Evolutionary conservation across 1,140 invertebrate genomes (phyloP).

Genomic region (Drosophila simulans): DNA sequence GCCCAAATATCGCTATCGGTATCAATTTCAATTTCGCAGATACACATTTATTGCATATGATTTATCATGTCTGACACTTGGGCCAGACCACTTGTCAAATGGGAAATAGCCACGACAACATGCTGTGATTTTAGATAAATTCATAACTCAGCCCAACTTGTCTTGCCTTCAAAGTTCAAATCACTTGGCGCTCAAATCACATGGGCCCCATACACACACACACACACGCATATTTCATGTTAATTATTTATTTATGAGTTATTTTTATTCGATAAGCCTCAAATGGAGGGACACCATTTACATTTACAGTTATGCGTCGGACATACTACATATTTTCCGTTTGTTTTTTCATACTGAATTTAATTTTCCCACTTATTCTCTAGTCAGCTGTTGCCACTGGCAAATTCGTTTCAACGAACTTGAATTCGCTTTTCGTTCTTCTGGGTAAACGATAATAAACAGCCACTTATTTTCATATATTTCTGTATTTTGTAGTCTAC

Average conservation of each 20-base stretch:
- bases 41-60: slow-evolving; percentile 60
- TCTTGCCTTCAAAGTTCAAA: slow-evolving; percentile 84
- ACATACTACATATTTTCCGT: slow-evolving; percentile 18
- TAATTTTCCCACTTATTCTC: slow-evolving; percentile 17
- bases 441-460: slow-evolving; percentile 53
- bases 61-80: slow-evolving; percentile 82
- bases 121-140: slow-evolving; percentile 82
- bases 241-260: slow-evolving; percentile 82
- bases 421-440: slow-evolving; percentile 54
- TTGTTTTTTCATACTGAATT: slow-evolving; percentile 38
- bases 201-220: slow-evolving; percentile 8
- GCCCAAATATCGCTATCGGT: slow-evolving; percentile 9
- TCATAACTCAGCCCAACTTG: slow-evolving; percentile 78
- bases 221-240: slow-evolving; percentile 47
- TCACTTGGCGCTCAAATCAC: slow-evolving; percentile 57
- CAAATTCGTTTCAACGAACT: slow-evolving; percentile 62
- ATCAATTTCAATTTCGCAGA: slow-evolving; percentile 35
- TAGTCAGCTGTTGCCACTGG: slow-evolving; percentile 63
- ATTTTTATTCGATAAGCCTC: slow-evolving; percentile 77
- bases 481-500: slow-evolving; percentile 22
- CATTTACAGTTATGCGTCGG: slow-evolving; percentile 69
- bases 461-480: slow-evolving; percentile 18
- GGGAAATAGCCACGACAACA: slow-evolving; percentile 59
- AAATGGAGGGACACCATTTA: slow-evolving; percentile 76
- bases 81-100: slow-evolving; percentile 81